phyloP scores from a whole-genome alignment of 2,888 invertebrate genomes.

The Phymatocera aterrima region DNA sequence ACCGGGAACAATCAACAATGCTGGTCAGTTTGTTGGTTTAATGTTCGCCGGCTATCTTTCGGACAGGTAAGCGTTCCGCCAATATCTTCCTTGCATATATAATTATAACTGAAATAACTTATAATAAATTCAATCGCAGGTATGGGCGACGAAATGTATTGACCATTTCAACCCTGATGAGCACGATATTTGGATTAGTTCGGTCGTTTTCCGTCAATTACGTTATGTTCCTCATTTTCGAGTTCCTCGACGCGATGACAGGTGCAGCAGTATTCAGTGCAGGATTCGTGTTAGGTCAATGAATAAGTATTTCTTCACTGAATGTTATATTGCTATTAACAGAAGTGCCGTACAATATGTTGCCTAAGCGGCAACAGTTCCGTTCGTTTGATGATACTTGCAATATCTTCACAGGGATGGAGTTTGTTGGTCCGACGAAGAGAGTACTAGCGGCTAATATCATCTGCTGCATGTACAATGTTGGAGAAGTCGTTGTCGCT shows the following conservation, averaged over 20 bases:
- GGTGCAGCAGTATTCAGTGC: slow-evolving; percentile 85
- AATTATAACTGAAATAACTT: neutral
- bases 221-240: slow-evolving; percentile 82
- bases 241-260: slow-evolving; percentile 83
- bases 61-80: neutral
- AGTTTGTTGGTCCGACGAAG: slow-evolving; percentile 85
- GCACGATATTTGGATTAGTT: slow-evolving; percentile 81
- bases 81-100: neutral
- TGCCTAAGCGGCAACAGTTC: neutral
- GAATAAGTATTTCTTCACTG: slow-evolving; percentile 16
- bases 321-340: neutral
- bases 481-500: slow-evolving; percentile 83
- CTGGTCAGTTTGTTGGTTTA: slow-evolving; percentile 85
- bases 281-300: slow-evolving; percentile 84
- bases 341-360: too few species aligned
- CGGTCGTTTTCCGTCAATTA: slow-evolving; percentile 84
- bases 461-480: slow-evolving; percentile 83
- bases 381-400: too few species aligned
- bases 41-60: slow-evolving; percentile 80
- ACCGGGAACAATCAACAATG: slow-evolving; percentile 85
- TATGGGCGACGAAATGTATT: slow-evolving; percentile 81
- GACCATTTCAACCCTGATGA: slow-evolving; percentile 78
- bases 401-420: slow-evolving; percentile 79
- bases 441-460: slow-evolving; percentile 85
- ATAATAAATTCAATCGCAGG: slow-evolving; percentile 64